These are phyloP conservation scores for Nannospalax galili DNA, from an alignment of 2,113 vertebrate genomes.

Conservation along the genomic window DNA sequence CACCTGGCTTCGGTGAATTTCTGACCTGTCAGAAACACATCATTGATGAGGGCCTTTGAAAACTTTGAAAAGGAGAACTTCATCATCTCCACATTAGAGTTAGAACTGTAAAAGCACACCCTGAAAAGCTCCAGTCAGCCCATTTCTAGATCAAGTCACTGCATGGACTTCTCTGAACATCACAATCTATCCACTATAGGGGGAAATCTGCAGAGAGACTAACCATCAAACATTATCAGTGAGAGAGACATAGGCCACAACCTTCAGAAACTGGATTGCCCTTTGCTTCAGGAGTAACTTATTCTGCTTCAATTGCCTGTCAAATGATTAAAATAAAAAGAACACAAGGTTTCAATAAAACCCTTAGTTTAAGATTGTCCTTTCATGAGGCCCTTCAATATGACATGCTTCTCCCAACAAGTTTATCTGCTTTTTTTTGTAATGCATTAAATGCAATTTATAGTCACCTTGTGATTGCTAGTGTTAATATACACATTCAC, in stretches of 20 bases:
- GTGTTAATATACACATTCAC: slow-evolving; percentile 85
- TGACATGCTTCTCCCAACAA: slow-evolving; percentile 55
- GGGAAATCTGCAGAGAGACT: slow-evolving; percentile 54
- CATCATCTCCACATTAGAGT: slow-evolving; percentile 57
- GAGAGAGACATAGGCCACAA: slow-evolving; percentile 73
- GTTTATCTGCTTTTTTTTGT: slow-evolving; percentile 76
- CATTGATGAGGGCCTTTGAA: slow-evolving; percentile 70
- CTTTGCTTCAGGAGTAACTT: slow-evolving; percentile 59
- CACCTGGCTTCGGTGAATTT: background rate
- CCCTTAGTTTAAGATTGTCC: slow-evolving; percentile 86
- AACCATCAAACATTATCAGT: slow-evolving; percentile 68
- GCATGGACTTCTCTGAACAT: slow-evolving; percentile 73
- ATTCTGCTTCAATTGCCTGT: slow-evolving; percentile 64
- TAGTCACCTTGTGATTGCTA: slow-evolving; percentile 87
- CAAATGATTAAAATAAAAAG: slow-evolving; percentile 66
- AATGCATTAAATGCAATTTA: slow-evolving; percentile 83
- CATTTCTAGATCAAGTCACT: slow-evolving; percentile 62
- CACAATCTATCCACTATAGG: slow-evolving; percentile 38
- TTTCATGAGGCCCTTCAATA: slow-evolving; percentile 80
- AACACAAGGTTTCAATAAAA: slow-evolving; percentile 77
- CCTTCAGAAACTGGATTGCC: slow-evolving; percentile 56
- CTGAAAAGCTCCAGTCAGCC: slow-evolving; percentile 40
- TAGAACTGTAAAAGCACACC: slow-evolving; percentile 49
- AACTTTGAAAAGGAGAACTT: slow-evolving; percentile 54
- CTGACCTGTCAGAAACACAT: slow-evolving; percentile 73